phyloP scores from a whole-genome alignment of 1,140 invertebrate species.

The Dendroctonus ponderosae region DNA sequence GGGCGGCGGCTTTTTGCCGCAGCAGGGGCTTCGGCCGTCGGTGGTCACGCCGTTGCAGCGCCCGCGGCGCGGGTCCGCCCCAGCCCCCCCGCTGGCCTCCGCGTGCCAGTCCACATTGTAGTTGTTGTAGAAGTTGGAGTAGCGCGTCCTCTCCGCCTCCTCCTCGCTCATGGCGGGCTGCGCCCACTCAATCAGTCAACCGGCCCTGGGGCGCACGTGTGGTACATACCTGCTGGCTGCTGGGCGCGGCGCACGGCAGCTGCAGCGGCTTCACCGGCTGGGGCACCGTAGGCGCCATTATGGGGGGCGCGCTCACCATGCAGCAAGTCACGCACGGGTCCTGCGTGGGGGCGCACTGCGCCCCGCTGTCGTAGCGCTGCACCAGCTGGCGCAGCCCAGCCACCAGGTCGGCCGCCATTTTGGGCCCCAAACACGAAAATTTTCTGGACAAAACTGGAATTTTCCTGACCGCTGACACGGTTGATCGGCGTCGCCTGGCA shows the following conservation, averaged over 20 bases:
- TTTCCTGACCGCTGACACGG: background rate
- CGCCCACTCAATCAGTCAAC: background rate
- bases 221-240: conserved; percentile 3
- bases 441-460: conserved; percentile 15
- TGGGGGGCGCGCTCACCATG: conserved; percentile 37
- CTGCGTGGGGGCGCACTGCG: conserved; percentile 21
- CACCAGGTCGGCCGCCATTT: conserved; percentile 33
- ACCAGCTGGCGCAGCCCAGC: conserved; percentile 34
- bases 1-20: conserved; percentile 21
- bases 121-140: conserved; percentile 46
- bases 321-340: conserved; percentile 36
- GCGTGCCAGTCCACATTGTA: conserved; percentile 44
- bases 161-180: conserved; percentile 15
- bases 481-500: background rate
- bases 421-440: conserved; percentile 13
- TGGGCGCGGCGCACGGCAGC: conserved; percentile 24
- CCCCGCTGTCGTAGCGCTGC: conserved; percentile 37
- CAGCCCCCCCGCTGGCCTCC: conserved; percentile 17
- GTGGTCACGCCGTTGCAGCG: conserved; percentile 36
- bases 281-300: conserved; percentile 35
- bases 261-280: conserved; percentile 35
- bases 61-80: conserved; percentile 14
- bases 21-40: conserved; percentile 41
- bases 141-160: conserved; percentile 35
- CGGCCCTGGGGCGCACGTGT: no score